Conservation (phyloP, 1,140 invertebrate genomes). For the Drosophila lacertosa region DNA sequence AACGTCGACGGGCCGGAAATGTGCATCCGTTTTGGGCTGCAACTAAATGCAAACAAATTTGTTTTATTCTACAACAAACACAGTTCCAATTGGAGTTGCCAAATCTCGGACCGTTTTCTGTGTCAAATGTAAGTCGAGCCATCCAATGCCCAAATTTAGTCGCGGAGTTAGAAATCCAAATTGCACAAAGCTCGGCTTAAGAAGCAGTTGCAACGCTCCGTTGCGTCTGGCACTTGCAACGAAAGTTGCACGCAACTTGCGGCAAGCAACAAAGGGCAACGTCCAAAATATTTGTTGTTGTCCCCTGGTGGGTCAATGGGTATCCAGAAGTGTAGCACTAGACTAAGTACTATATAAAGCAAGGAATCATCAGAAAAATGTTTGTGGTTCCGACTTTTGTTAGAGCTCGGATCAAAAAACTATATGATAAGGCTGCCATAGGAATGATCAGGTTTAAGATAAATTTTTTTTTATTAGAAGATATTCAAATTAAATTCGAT, state of each 20-base stretch:
- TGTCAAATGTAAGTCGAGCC: conserved; percentile 58
- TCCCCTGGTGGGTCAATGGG: not conserved
- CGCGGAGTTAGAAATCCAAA: conserved; percentile 6
- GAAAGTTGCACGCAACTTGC: conserved; percentile 31
- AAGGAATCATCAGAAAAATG: too few relatives aligned
- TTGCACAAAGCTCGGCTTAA: conserved; percentile 10
- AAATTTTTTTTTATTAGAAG: too few relatives aligned
- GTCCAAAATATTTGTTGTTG: not conserved
- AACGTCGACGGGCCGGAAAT: conserved; percentile 58
- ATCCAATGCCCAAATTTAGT: conserved; percentile 60
- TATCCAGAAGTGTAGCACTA: not conserved
- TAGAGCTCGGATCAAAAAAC: too few relatives aligned
- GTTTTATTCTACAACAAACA: conserved; percentile 55
- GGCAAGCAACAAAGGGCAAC: conserved; percentile 29
- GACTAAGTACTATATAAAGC: too few relatives aligned
- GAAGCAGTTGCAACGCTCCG: conserved; percentile 71
- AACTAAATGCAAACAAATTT: conserved; percentile 58
- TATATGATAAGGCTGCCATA: too few relatives aligned
- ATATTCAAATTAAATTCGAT: too few relatives aligned
- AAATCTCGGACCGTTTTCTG: conserved; percentile 55
- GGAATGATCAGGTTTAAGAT: too few relatives aligned
- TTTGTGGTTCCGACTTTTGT: too few relatives aligned
- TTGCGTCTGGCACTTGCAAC: conserved; percentile 47
- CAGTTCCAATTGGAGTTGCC: conserved; percentile 46
- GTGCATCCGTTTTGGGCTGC: conserved; percentile 65